Base-by-base conservation (phyloP, 2,113 vertebrate genomes). In the Sorex fumeus region DNA sequence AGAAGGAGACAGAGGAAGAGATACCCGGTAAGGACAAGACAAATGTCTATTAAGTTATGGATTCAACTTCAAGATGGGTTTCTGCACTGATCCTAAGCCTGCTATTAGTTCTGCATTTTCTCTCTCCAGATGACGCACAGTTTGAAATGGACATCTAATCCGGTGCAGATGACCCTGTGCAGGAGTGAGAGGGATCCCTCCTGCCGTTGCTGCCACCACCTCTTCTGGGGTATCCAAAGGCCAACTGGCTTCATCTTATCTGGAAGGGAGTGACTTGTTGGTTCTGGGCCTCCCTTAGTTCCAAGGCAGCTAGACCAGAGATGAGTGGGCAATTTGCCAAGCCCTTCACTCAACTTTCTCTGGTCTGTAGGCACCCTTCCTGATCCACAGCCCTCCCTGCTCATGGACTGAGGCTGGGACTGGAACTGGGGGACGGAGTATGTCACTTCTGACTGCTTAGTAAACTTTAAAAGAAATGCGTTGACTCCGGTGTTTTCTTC, bases 1-100 rank as follows among this genome's bases (percentile, higher is more conserved):
- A 93, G 96, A 99, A 99, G 96, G 98, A 99, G 97, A 98, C 98
- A 40, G 95, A 98, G 95, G 98, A 99, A 96, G 98, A 98, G 85
- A 90, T 98, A 96, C 97, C 98, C 98, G 99, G 99, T 99, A 98
- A 98, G 97, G 72, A 95, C 8, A 95, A n/a, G 72, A 95, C 10
- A 75, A 90, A 50, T 60, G 25, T 30, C 77, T 57, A 45, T 83
- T 28, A 85, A 77, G 9, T 72, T 71, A 23, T 34, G 87, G 45
- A 2, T 60, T 90, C 30, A 67, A 1, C 60, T 84, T 28, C 32
- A 92, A 66, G 53, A 75, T 34, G 43, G 40, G 12, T 84, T 93
- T 81, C 80, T 80, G 7, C 27, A 77, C 45, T 60, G 60, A 66
- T 12, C 2, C 30, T 79, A 64, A 60, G 16, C 53, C 66, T 87